Conservation (phyloP, 2,113 vertebrate genomes). For the Eolophus roseicapilla region DNA sequence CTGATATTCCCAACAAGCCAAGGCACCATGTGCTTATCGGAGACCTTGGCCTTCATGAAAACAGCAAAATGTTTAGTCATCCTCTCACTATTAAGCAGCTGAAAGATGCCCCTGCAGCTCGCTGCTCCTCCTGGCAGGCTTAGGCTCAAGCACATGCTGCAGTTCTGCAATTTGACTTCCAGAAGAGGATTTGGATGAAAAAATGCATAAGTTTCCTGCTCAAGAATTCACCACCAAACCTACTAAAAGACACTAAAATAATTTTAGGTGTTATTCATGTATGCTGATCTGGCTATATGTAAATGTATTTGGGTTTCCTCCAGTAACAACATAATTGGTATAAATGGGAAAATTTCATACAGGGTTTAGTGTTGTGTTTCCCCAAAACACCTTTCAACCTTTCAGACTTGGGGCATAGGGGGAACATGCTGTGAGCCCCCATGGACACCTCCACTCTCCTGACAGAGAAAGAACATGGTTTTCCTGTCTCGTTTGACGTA, state of each 20-base stretch:
- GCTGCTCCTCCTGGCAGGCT: not conserved
- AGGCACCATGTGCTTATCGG: not conserved
- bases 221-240: not conserved
- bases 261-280: not conserved
- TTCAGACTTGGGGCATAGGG: not conserved
- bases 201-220: not conserved
- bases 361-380: not conserved
- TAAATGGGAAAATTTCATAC: not conserved
- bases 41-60: constrained; percentile 19
- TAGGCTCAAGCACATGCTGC: not conserved
- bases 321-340: not conserved
- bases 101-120: not conserved
- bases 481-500: not conserved
- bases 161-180: not conserved
- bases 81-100: not conserved
- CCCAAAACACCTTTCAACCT: not conserved
- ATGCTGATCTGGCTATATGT: not conserved
- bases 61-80: constrained; percentile 12
- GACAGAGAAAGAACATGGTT: not conserved
- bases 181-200: not conserved
- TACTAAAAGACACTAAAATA: not conserved
- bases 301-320: not conserved
- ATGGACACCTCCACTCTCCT: not conserved
- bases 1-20: not conserved
- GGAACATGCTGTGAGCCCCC: not conserved